A percentile compares a stretch with the other conserved stretches of the same genome.
Conservation (phyloP, 2,888 invertebrate genomes). For the Agrochola macilenta region DNA sequence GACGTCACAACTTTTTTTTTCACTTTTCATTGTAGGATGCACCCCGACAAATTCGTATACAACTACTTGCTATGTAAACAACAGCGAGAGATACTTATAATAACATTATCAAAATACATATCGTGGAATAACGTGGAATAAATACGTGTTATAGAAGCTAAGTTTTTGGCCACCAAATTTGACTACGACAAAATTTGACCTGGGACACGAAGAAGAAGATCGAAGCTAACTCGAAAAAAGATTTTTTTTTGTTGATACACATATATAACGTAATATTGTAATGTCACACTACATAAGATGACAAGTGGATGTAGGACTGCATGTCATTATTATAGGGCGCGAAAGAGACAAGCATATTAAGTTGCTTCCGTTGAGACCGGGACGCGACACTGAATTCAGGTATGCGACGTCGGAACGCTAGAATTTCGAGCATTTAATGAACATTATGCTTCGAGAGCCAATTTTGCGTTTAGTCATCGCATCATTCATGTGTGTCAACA, state of each 20-base stretch:
- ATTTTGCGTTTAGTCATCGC: not conserved
- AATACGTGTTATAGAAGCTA: not conserved
- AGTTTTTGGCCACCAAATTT: not conserved
- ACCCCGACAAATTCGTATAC: not conserved
- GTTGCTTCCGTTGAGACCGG: not conserved
- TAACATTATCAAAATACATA: not conserved
- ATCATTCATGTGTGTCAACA: not conserved
- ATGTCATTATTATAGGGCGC: not conserved
- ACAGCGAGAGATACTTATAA: too few species aligned
- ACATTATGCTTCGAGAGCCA: not conserved
- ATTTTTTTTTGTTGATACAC: not conserved
- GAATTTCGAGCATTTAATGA: not conserved
- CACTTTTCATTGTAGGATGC: not conserved
- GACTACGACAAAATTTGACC: too few species aligned
- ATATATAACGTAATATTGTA: too few species aligned
- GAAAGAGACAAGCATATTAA: not conserved
- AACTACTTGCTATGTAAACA: not conserved
- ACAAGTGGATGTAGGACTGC: not conserved
- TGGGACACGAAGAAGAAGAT: not conserved
- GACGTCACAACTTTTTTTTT: not conserved
- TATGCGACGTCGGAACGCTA: not conserved
- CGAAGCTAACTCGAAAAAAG: too few species aligned
- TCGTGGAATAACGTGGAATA: not conserved
- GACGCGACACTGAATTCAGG: not conserved
- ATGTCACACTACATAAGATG: not conserved